Percentiles rank a stretch among this genome's conserved stretches.
These are phyloP conservation scores for Synanthedon tipuliformis DNA, from an alignment of 2,888 invertebrate species.

Conservation along the genomic window DNA sequence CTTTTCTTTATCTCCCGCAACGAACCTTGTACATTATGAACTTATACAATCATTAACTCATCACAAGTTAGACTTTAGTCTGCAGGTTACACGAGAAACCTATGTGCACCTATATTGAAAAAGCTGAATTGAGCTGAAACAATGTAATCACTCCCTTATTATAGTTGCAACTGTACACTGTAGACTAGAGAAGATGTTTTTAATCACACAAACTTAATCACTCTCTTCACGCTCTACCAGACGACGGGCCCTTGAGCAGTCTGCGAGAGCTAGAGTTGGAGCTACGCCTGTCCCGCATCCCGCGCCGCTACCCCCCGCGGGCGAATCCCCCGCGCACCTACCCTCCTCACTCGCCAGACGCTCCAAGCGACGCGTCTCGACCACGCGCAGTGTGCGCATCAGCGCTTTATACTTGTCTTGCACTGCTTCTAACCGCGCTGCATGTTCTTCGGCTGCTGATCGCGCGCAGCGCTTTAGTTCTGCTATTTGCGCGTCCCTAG, in stretches of 20 bases:
- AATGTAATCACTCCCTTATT: no score
- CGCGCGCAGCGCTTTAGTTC: conserved; percentile 54
- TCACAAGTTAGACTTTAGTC: no score
- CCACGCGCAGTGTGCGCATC: conserved; percentile 65
- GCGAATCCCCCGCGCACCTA: conserved; percentile 48
- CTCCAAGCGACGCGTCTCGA: conserved; percentile 67
- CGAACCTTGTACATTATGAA: no score
- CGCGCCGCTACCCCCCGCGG: conserved; percentile 73
- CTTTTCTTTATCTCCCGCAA: no score
- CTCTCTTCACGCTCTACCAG: conserved; percentile 12
- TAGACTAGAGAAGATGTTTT: no score
- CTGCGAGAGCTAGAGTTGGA: conserved; percentile 14
- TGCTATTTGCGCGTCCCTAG: conserved; percentile 54
- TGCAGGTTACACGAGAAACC: no score
- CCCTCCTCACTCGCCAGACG: conserved; percentile 39
- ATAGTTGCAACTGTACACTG: no score
- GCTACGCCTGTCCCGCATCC: conserved; percentile 66
- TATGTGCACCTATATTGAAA: no score
- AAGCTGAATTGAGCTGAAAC: no score
- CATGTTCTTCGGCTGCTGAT: conserved; percentile 71
- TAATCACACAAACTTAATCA: not conserved
- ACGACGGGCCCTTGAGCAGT: conserved; percentile 16
- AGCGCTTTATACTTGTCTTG: conserved; percentile 72
- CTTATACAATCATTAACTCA: no score
- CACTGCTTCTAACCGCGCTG: conserved; percentile 67